These are phyloP conservation scores for Geotrupes spiniger DNA, from an alignment of 2,888 invertebrate genomes.

Conservation along the genomic window DNA sequence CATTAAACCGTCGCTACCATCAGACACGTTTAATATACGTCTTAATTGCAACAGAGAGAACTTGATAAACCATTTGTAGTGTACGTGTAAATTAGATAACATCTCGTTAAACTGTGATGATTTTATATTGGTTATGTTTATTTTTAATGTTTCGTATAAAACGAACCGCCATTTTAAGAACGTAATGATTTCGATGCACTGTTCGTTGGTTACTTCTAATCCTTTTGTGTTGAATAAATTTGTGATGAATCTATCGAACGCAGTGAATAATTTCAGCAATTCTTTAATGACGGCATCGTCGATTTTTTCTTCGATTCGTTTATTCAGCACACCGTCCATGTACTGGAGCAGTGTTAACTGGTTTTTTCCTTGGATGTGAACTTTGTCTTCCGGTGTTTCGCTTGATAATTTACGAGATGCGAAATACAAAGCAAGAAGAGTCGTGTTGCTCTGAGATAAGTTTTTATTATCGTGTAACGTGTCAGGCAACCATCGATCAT, in stretches of 20 bases:
- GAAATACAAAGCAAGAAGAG: conserved; percentile 28
- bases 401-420: conserved; percentile 9
- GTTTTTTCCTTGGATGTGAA: conserved; percentile 39
- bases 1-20: conserved; percentile 5
- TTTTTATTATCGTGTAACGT: conserved; percentile 21
- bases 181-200: conserved; percentile 49
- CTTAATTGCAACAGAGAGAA: conserved; percentile 51
- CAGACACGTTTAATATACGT: conserved; percentile 23
- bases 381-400: conserved; percentile 12
- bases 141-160: conserved; percentile 45
- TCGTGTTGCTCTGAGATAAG: conserved; percentile 21
- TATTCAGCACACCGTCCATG: conserved; percentile 44
- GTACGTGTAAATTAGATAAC: conserved; percentile 62
- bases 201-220: conserved; percentile 42
- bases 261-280: conserved; percentile 52
- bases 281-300: conserved; percentile 57
- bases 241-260: conserved; percentile 52
- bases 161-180: conserved; percentile 55
- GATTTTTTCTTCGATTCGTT: conserved; percentile 51
- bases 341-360: conserved; percentile 53
- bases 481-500: conserved; percentile 44
- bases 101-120: conserved; percentile 49
- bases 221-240: conserved; percentile 42
- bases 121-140: conserved; percentile 30
- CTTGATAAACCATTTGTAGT: conserved; percentile 74